Evolutionary conservation across 2,113 vertebrate genomes (phyloP), one percentile per base, ranked within the genome.

Genomic region (Ursus arctos): DNA sequence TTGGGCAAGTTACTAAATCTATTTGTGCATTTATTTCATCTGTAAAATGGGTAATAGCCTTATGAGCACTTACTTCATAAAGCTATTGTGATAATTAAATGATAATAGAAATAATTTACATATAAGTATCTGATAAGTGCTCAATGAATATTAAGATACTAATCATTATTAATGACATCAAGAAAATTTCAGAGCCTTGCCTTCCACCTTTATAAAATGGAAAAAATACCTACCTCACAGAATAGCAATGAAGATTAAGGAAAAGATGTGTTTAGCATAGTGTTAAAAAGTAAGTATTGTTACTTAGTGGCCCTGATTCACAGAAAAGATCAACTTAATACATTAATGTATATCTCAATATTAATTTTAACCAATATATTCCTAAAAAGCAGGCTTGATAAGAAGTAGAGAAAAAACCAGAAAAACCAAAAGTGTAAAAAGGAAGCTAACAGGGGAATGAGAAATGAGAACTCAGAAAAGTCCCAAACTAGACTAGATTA

Each of bases 251-350:
- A 91, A 36, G 63, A 92, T 69, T 86, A 86, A 59, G 40, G 81
- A 67, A 98, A 95, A 89, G 74, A 85, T 86, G n/a, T 83, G 63
- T 43, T 65, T 84, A 95, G 16, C 33, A 91, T 7, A 72, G 63
- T 65, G 18, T 10, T 80, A 84, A 81, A 90, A 93, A 88, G 79
- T 26, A 83, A 81, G 36, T 93, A 72, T 16, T 91, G 14, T 90
- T 77, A 94, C 40, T 95, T 74, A 74, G 28, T 69, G 59, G 51
- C 19, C 51, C 49, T 74, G 18, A 81, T 61, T 83, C 12, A 92
- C 40, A 95, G 40, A 81, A 92, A 95, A 88, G 49, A 87, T 71
- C 36, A 94, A 85, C 47, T 93, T 93, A 86, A 61, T 55, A 86
- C 59, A 77, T 87, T 88, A 88, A 91, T 71, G 21, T 43, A 74